Evolutionary conservation across 2,113 vertebrate genomes (phyloP), one percentile per base, ranked within the genome.

Genomic region (Rutilus rutilus): DNA sequence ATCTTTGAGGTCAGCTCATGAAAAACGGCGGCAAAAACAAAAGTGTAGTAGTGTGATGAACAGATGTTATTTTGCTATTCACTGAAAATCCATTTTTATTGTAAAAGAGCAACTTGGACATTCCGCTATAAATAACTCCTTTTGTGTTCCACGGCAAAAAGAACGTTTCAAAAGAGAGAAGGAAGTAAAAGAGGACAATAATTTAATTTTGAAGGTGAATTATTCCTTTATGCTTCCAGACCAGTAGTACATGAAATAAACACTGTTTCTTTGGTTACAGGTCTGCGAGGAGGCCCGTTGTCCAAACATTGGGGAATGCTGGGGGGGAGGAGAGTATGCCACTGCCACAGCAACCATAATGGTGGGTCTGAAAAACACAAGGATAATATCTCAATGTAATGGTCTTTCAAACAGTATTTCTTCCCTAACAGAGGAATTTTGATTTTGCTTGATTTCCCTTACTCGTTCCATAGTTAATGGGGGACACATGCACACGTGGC

Each of bases 291-390:
- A 99, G 92, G 97, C 98, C 14, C 95, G 97, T 57, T 99, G 98
- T 93, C 98, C 98, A 36, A 99, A 99, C 92, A 97, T 99, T n/a
- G 97, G 97, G 9, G 98, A 99, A 79, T 99, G 98, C 75, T 99
- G 98, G 98, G 98, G 98, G 86, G 98, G 97, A 21, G 97, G 98
- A 83, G 97, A 99, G 73, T 94, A 96, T 4, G 94, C 96, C 50
- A 99, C 98, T 0, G 97, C 98, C 0, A 99, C 98, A 5, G 98
- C 98, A 86, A 99, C 98, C 1, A 99, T 99, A 89, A 99, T 99
- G 98, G 98, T 99, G 23, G 11, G 6, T 59, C 52, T 19, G 25
- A 12, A 3, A 80, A 42, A 30, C 25, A 11, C 21, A 6, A 54
- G 54, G 36, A 9, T 36, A 5, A 47, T 36, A 15, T 65, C 30